Evolutionary conservation across 2,797 vertebrate genomes (phyloP).

Genomic region (Onychomys leucogaster): DNA sequence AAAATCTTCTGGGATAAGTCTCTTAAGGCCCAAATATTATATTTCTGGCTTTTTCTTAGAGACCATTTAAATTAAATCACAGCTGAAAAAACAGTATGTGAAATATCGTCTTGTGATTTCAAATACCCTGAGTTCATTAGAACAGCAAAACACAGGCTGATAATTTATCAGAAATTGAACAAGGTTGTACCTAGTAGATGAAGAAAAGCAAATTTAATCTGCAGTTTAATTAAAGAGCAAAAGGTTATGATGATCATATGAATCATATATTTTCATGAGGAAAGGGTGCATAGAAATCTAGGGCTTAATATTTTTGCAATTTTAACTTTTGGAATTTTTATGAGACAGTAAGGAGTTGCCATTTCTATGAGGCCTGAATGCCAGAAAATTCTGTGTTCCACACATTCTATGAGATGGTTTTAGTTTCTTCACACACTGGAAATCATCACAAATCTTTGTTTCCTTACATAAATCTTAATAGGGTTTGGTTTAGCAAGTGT

Average conservation of each 20-base stretch:
- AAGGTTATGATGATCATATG: conserved; percentile 68
- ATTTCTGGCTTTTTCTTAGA: conserved; percentile 41
- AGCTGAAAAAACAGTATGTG: conserved; percentile 66
- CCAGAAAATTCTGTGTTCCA: conserved; percentile 24
- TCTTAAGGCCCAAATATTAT: conserved; percentile 39
- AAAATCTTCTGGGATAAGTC: conserved; percentile 34
- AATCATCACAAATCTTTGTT: conserved; percentile 1
- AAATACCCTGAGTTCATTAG: conserved; percentile 82
- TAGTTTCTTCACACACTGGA: conserved; percentile 35
- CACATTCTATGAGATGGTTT: not conserved
- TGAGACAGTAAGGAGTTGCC: not conserved
- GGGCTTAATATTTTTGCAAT: conserved; percentile 5
- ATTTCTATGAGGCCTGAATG: not conserved
- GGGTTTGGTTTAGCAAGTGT: not conserved
- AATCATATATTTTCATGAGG: conserved; percentile 74
- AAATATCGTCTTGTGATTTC: conserved; percentile 82
- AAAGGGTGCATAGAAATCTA: not conserved
- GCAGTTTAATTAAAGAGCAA: conserved; percentile 79
- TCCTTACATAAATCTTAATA: conserved; percentile 37
- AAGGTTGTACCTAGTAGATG: conserved; percentile 59
- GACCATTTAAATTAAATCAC: conserved; percentile 66
- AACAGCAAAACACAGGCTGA: conserved; percentile 68
- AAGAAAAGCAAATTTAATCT: conserved; percentile 72
- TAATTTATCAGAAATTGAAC: conserved; percentile 66
- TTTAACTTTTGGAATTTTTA: conserved; percentile 52